Conservation (phyloP, 2,797 vertebrate species). For the Amazona ochrocephala region DNA sequence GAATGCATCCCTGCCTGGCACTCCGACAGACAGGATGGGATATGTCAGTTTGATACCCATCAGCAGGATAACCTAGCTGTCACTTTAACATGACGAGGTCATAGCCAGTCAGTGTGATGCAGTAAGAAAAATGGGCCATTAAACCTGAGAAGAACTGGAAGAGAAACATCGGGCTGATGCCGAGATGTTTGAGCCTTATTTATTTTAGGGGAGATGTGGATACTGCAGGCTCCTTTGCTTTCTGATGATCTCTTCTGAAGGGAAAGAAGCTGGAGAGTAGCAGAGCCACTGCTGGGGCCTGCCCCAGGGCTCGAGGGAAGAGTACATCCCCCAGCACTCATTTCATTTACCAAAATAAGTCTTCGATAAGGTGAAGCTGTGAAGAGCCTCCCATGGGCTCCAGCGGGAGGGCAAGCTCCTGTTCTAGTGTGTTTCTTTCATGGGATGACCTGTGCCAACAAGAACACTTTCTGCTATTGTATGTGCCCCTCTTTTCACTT, state of each 20-base stretch:
- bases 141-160: neutral
- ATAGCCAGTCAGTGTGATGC: conserved; percentile 6
- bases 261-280: neutral
- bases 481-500: neutral
- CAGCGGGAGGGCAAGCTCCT: neutral
- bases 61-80: neutral
- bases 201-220: neutral
- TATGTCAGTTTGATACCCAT: conserved; percentile 33
- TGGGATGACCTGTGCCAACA: neutral
- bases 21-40: conserved; percentile 20
- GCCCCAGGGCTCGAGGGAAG: neutral
- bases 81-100: conserved; percentile 68
- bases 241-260: neutral
- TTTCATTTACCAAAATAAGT: neutral
- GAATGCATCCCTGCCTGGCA: conserved; percentile 36
- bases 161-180: neutral
- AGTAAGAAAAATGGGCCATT: conserved; percentile 63
- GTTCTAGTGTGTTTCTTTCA: fast-evolving
- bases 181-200: fast-evolving
- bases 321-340: neutral
- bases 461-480: neutral
- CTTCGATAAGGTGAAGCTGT: neutral
- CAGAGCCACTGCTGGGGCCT: neutral
- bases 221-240: neutral
- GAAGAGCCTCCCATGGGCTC: neutral